These are phyloP conservation scores for Solen grandis DNA, from an alignment of 1,140 invertebrate genomes.

Conservation along the genomic window DNA sequence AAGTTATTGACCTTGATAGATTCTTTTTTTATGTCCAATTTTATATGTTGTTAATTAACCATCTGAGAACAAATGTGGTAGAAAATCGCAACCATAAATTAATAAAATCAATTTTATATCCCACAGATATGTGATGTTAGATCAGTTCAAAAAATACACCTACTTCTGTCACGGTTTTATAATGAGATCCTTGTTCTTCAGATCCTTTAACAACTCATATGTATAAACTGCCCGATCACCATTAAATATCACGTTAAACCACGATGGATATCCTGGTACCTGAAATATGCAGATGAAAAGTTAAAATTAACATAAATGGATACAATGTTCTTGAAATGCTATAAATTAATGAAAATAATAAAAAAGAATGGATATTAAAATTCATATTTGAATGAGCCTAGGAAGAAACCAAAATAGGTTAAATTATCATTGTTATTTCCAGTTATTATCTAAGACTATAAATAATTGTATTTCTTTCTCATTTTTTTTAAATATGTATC, in stretches of 20 bases:
- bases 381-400: background rate
- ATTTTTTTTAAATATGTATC: background rate
- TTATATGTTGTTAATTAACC: slow-evolving; percentile 7
- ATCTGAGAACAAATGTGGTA: slow-evolving; percentile 3
- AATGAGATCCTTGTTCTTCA: background rate
- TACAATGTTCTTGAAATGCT: slow-evolving; percentile 25
- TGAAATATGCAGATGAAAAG: slow-evolving; percentile 18
- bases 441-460: slow-evolving; percentile 11
- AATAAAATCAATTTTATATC: slow-evolving; percentile 19
- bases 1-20: slow-evolving; percentile 23
- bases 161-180: slow-evolving; percentile 8
- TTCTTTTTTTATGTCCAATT: slow-evolving; percentile 19
- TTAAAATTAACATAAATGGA: no score
- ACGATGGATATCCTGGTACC: slow-evolving; percentile 32
- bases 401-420: background rate
- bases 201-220: background rate
- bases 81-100: slow-evolving; percentile 3
- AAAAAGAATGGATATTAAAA: slow-evolving; percentile 3
- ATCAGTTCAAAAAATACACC: slow-evolving; percentile 7
- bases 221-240: slow-evolving; percentile 38
- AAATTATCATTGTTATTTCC: background rate
- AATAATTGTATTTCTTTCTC: background rate
- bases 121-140: slow-evolving; percentile 23
- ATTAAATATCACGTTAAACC: no score
- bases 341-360: slow-evolving; percentile 18